phyloP scores from a whole-genome alignment of 2,113 vertebrate genomes.

The Todiramphus saurophagus region DNA sequence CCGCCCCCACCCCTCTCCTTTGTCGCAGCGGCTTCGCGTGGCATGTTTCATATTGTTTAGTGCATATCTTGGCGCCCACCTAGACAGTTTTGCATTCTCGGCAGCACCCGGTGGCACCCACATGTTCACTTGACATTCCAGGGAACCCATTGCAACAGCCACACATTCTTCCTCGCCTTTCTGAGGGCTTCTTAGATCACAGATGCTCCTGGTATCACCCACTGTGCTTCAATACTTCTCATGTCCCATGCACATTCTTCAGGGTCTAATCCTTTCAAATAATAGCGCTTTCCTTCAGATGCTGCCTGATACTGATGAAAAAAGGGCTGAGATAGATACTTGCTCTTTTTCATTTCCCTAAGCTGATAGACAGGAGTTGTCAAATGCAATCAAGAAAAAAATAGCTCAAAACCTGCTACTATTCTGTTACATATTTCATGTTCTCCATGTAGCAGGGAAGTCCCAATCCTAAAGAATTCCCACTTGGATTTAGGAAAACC shows the following conservation, averaged over 20 bases:
- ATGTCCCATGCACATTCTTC: background rate
- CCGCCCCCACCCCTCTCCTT: background rate
- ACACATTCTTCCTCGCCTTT: conserved; percentile 19
- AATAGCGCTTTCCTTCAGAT: conserved; percentile 4
- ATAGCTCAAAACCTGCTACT: background rate
- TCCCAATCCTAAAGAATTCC: background rate
- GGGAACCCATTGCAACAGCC: conserved; percentile 41
- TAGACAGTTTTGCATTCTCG: conserved; percentile 38
- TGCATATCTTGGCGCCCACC: conserved; percentile 57
- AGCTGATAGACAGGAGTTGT: conserved; percentile 30
- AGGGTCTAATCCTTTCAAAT: conserved; percentile 17
- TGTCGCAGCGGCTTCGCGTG: background rate
- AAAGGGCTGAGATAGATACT: background rate
- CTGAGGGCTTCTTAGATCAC: background rate
- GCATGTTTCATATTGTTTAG: background rate
- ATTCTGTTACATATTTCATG: background rate
- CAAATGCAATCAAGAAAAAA: conserved; percentile 14
- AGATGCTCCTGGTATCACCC: conserved; percentile 38
- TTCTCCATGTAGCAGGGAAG: background rate
- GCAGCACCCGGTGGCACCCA: conserved; percentile 57
- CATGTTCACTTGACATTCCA: conserved; percentile 48
- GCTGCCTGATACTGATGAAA: background rate
- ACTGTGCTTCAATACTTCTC: conserved; percentile 2
- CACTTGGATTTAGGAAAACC: background rate
- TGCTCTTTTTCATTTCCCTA: conserved; percentile 48